A percentile compares a stretch with the other conserved stretches of the same genome.
These are phyloP conservation scores for Agonopterix subpropinquella DNA, from an alignment of 2,888 invertebrate genomes.

Conservation along the genomic window DNA sequence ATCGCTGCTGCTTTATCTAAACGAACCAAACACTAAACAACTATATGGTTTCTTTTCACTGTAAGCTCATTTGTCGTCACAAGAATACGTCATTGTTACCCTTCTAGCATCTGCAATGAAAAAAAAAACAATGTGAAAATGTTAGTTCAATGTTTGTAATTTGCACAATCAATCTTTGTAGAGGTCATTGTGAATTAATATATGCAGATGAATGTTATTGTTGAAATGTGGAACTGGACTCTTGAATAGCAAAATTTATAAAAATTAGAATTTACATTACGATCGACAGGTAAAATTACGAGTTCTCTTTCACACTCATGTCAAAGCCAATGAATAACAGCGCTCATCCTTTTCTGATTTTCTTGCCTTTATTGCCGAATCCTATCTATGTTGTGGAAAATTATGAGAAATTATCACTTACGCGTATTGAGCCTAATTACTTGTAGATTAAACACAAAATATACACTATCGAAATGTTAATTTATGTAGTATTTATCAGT, in stretches of 20 bases:
- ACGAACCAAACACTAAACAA: constrained; percentile 47
- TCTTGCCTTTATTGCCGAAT: constrained; percentile 5
- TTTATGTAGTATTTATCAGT: constrained; percentile 17
- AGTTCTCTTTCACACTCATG: constrained; percentile 21
- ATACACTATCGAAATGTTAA: constrained; percentile 18
- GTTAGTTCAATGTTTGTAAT: no score
- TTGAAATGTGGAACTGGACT: no score
- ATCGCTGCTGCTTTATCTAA: constrained; percentile 54
- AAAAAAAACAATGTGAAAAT: constrained; percentile 12
- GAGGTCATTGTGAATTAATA: no score
- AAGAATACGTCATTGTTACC: constrained; percentile 62
- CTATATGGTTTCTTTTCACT: constrained; percentile 35
- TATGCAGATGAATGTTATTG: no score
- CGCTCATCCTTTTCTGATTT: constrained; percentile 15
- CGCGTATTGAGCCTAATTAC: constrained; percentile 21
- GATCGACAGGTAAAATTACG: constrained; percentile 18
- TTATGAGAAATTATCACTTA: constrained; percentile 18
- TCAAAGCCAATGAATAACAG: constrained; percentile 18
- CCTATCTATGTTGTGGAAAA: constrained; percentile 4
- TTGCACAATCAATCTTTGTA: no score
- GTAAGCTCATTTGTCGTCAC: constrained; percentile 53
- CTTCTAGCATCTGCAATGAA: constrained; percentile 58
- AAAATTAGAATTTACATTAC: constrained; percentile 1
- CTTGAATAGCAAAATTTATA: no score
- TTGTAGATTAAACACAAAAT: constrained; percentile 23